Conservation (phyloP, 1,140 invertebrate species). For the Agraylea sexmaculata region DNA sequence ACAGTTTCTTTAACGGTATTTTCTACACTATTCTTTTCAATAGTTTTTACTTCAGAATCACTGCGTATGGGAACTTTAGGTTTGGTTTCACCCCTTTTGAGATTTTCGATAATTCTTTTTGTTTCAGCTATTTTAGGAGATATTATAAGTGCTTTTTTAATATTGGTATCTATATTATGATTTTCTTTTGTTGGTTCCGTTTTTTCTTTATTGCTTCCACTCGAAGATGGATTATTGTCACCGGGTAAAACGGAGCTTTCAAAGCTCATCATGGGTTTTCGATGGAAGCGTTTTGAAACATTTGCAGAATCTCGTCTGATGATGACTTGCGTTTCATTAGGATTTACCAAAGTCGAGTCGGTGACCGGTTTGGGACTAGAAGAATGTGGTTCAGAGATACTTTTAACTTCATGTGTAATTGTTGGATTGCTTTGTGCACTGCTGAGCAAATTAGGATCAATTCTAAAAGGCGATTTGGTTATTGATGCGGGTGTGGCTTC, state of each 20-base stretch:
- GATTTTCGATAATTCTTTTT: too few relatives aligned
- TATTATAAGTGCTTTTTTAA: too few relatives aligned
- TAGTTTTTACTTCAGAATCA: too few relatives aligned
- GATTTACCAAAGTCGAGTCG: not conserved
- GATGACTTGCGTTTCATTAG: conserved; percentile 15
- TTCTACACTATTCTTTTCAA: too few relatives aligned
- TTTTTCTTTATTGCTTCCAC: too few relatives aligned
- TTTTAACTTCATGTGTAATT: not conserved
- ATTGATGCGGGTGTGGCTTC: not conserved
- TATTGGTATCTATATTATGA: too few relatives aligned
- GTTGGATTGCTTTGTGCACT: conserved; percentile 8
- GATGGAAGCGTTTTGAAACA: conserved; percentile 11
- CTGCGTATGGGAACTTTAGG: too few relatives aligned
- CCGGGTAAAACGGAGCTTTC: conserved; percentile 13
- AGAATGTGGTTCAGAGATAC: not conserved
- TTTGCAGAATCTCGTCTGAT: conserved; percentile 16
- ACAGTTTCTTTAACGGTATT: too few relatives aligned
- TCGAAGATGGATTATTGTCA: too few relatives aligned
- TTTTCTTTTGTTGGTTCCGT: too few relatives aligned
- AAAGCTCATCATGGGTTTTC: conserved; percentile 19
- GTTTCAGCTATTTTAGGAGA: too few relatives aligned
- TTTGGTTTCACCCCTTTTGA: too few relatives aligned
- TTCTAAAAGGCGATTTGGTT: conserved; percentile 12
- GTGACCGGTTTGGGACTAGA: not conserved
- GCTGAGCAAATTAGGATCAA: conserved; percentile 18